Evolutionary conservation across 2,113 vertebrate species (phyloP).

Genomic region (Pardalotus punctatus): DNA sequence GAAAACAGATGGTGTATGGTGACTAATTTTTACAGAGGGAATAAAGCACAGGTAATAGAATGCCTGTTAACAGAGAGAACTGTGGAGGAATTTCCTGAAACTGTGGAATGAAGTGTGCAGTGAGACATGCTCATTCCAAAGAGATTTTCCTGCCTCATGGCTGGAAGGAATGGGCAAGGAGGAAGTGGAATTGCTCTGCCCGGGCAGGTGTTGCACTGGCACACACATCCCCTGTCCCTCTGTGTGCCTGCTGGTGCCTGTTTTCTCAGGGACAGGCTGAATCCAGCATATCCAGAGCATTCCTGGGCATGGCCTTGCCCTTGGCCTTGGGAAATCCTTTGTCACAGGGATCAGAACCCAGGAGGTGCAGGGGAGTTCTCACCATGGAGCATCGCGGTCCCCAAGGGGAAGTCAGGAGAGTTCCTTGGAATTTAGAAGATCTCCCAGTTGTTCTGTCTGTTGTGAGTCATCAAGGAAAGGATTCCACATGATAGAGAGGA

Average conservation of each 20-base stretch:
- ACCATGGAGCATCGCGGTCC: not conserved
- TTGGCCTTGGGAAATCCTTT: not conserved
- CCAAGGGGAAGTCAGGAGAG: not conserved
- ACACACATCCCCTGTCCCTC: not conserved
- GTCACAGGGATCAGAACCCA: rapidly evolving
- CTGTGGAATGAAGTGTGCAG: not conserved
- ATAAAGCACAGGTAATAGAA: not conserved
- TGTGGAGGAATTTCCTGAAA: conserved; percentile 27
- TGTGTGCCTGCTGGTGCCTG: not conserved
- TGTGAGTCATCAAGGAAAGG: not conserved
- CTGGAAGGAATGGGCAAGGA: rapidly evolving
- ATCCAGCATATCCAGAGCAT: rapidly evolving
- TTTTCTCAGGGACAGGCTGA: not conserved
- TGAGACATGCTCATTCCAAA: not conserved
- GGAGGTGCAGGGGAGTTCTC: not conserved
- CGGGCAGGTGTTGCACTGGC: not conserved
- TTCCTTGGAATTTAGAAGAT: not conserved
- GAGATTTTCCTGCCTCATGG: not conserved
- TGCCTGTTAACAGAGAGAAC: not conserved
- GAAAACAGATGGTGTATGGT: conserved; percentile 2
- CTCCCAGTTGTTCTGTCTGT: not conserved
- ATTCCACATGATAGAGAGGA: not conserved
- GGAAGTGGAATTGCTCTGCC: not conserved
- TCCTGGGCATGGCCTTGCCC: not conserved
- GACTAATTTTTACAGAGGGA: conserved; percentile 4